Evolutionary conservation across 2,888 invertebrate genomes (phyloP), one percentile per base, ranked within the genome.

Genomic region (Anarsia innoxiella): DNA sequence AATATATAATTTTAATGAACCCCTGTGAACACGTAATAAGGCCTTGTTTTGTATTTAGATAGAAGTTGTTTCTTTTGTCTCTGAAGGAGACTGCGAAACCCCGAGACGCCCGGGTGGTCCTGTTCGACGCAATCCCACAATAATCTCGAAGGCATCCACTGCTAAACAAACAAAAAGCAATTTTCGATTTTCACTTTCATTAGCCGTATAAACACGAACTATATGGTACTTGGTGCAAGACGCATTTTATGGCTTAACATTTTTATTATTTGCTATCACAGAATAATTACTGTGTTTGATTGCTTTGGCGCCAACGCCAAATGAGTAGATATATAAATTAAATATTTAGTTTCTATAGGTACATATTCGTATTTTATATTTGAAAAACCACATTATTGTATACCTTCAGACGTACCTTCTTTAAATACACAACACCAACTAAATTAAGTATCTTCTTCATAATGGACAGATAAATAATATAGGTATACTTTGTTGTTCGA

Each of bases 1-100:
- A 74, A 68, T 62, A 72, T 71, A 76, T 77, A 76, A 76, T 79
- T 77, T 76, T 76, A 76, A 79, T 73, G 78, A 75, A 79, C 71
- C 78, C 76, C 76, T 60, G 71, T 68, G 70, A 78, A 67, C 63
- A 61, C 67, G 73, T 76, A 74, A 80, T 73, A 71, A 73, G 71
- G 53, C 53, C 66, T 74, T 59, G 72, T 70, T 72, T 67, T 59
- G 63, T 63, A 65, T 65, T 53, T 47, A 53, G 53, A 53, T 49
- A 48, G 51, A 56, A 56, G 56, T 70, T 61, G 59, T 66, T 69
- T 66, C 67, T 66, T 70, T 70, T 68, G 66, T 67, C 63, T 71
- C 58, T 61, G 48, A 49, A 58, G 46, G 42, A 44, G 45, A 51
- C 57, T 50, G 63, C 66, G 47, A 63, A 67, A 53, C 45, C 46